Evolutionary conservation across 92 coral and sea anemone species (phyloP).

Genomic region (Bergia puertoricense): DNA sequence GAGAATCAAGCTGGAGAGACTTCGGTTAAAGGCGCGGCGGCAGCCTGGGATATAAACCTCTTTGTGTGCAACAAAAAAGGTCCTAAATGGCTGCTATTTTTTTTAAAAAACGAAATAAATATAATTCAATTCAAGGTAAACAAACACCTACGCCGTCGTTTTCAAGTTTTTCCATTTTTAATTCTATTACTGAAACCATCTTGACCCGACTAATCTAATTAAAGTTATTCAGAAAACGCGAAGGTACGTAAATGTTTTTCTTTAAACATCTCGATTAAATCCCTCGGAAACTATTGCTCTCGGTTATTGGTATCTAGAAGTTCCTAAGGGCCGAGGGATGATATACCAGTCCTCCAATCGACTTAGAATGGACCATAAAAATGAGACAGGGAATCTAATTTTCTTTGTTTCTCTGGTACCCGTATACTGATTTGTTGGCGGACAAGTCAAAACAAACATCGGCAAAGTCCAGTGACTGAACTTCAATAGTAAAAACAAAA

Average conservation of each 20-base stretch:
- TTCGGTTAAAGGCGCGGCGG: background rate
- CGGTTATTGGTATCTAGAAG: background rate
- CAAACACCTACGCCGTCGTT: background rate
- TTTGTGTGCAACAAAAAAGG: background rate
- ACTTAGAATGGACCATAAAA: background rate
- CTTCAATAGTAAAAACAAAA: background rate
- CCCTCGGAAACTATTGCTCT: background rate
- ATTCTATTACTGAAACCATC: background rate
- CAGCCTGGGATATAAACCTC: background rate
- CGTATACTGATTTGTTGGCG: background rate
- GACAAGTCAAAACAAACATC: background rate
- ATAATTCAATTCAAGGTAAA: background rate
- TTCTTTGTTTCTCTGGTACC: background rate
- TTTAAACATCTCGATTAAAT: background rate
- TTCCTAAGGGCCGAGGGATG: background rate
- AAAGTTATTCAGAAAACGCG: background rate
- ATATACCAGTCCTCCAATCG: background rate
- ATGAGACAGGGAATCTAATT: slow-evolving; percentile 4
- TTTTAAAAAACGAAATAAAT: no score
- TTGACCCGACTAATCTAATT: background rate
- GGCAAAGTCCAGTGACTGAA: background rate
- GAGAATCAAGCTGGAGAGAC: no score
- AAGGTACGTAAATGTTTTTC: background rate
- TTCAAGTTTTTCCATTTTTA: no score
- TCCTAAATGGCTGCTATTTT: background rate